Conservation (phyloP, 1,140 invertebrate genomes). For the Sitobion miscanthi region DNA sequence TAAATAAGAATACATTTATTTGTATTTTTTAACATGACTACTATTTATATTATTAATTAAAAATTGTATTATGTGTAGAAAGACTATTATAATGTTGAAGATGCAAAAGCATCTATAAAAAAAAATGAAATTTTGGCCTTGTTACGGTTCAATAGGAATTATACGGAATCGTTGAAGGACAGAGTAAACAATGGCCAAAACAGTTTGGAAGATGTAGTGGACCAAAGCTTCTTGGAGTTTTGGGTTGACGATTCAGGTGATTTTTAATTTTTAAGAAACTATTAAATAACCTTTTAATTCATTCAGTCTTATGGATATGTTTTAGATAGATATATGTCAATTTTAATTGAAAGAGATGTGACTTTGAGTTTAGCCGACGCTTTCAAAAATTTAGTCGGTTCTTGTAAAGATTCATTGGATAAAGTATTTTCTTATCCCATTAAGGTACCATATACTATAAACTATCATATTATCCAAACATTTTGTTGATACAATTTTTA, state of each 20-base stretch:
- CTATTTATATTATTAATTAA: neutral
- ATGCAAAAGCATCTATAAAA: slow-evolving; percentile 69
- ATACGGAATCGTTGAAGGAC: slow-evolving; percentile 57
- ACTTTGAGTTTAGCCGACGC: slow-evolving; percentile 48
- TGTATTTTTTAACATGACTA: neutral
- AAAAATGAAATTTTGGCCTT: slow-evolving; percentile 65
- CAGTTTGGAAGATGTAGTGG: slow-evolving; percentile 26
- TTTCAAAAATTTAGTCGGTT: slow-evolving; percentile 45
- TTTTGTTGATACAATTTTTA: neutral
- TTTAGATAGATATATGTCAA: slow-evolving; percentile 58
- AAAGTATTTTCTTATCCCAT: slow-evolving; percentile 53
- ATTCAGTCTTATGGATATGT: slow-evolving; percentile 12
- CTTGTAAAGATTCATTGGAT: slow-evolving; percentile 46
- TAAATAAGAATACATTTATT: neutral
- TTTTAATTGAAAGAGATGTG: slow-evolving; percentile 54
- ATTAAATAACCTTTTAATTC: neutral
- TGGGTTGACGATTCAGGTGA: slow-evolving; percentile 59
- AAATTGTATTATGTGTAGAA: slow-evolving; percentile 61
- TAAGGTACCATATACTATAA: slow-evolving; percentile 16
- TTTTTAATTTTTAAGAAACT: neutral
- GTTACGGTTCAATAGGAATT: slow-evolving; percentile 57
- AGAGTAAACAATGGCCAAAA: slow-evolving; percentile 53
- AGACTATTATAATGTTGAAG: slow-evolving; percentile 66
- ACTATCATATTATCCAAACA: neutral
- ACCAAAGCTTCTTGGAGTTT: slow-evolving; percentile 52